Conservation (phyloP, 2,888 invertebrate species). For the Opisthograptis luteolata region DNA sequence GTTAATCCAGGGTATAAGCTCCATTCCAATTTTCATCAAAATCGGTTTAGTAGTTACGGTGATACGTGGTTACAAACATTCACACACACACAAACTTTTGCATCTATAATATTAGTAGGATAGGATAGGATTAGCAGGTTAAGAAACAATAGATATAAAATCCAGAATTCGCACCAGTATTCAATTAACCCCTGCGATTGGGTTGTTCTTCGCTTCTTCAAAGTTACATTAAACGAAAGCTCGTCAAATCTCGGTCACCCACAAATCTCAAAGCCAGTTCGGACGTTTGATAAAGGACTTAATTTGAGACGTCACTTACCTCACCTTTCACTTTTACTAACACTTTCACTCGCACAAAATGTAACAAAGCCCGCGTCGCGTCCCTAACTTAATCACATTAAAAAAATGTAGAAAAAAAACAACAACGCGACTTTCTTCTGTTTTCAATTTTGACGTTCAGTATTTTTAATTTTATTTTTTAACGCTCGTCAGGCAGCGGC, state of each 20-base stretch:
- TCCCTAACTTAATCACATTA: constrained; percentile 6
- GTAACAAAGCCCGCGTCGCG: constrained; percentile 31
- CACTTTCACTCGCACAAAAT: constrained; percentile 70
- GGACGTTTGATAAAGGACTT: constrained; percentile 46
- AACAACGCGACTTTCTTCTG: constrained; percentile 36
- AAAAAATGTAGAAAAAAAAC: constrained; percentile 27
- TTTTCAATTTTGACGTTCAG: constrained; percentile 33
- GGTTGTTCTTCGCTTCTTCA: background rate
- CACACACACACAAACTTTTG: no score
- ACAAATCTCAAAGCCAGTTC: constrained; percentile 42
- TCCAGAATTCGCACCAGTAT: no score
- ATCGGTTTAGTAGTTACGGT: no score
- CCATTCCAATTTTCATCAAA: no score
- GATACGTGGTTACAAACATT: no score
- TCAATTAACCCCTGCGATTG: no score
- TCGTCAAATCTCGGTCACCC: constrained; percentile 29
- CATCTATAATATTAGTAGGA: no score
- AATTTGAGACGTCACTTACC: constrained; percentile 55
- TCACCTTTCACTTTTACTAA: constrained; percentile 77
- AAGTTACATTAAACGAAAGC: constrained; percentile 24
- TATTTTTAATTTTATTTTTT: constrained; percentile 39
- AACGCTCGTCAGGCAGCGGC: constrained; percentile 44
- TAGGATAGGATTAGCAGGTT: no score
- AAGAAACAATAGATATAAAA: no score
- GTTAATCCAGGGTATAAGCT: no score